Base-by-base conservation (phyloP, 1,140 invertebrate genomes). In the Theocolax elegans region DNA sequence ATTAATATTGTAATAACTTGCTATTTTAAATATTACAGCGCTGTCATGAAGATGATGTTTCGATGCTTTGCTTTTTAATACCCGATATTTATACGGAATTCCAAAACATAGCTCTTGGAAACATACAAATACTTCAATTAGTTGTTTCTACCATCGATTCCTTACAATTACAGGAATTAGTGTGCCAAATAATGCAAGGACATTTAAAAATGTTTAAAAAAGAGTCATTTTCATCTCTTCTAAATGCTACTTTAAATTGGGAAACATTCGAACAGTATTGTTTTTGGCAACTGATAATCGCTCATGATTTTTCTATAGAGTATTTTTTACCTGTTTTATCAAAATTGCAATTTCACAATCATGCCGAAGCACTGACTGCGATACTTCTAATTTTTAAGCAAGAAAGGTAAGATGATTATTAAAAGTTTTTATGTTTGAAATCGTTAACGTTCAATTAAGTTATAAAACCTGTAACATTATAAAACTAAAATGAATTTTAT, bases 211-310 rank as follows among this genome's bases (percentile, higher is more conserved):
- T 95, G 90, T 90, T 94, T 51, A 93, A 93, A 78, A 90, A 89
- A 44, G 92, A 94, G 74, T 90, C 90, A 23, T 87, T 94, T 29
- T 89, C 90, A 35, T 86, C 88, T 35, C 87, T 94, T 79, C 79
- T 94, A 78, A 94, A 92, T 74, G 92, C 93, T 12, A 98, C 94
- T 80, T 86, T 98, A 59, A 89, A 91, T 63, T 99, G 97, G 96
- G 97, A 99, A 83, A 97, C 96, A 1, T 95, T 97, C 76, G 97
- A 98, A 83, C 97, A 99, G 80, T 94, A 95, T 80, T 98, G 95
- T 80, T 89, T 99, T 9, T 99, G 97, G 97, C 95, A 98, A 85
- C 87, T 99, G 35, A 90, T 98, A 42, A 91, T 92, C 72, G 95
- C 96, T 46, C 97, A 98, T 79, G 94, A 96, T 81, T 94, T 98